Evolutionary conservation across 1,140 invertebrate species (phyloP).

Genomic region (Ptiloglossa arizonensis): DNA sequence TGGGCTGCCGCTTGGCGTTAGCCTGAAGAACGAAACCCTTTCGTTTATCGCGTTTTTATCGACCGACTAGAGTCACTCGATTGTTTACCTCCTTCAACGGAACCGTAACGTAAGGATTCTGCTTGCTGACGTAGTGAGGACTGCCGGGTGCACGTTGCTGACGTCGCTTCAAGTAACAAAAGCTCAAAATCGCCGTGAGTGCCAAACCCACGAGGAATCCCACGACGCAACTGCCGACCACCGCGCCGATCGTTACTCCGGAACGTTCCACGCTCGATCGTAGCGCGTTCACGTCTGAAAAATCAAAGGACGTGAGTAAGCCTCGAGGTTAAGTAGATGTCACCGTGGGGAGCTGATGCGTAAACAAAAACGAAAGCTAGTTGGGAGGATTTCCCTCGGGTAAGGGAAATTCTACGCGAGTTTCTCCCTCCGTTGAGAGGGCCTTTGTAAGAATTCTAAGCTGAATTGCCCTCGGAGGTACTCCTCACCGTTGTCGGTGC

Average conservation of each 20-base stretch:
- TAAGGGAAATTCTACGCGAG: too few relatives aligned
- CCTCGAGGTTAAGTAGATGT: too few relatives aligned
- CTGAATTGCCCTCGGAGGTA: too few relatives aligned
- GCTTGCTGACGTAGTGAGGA: conserved; percentile 91
- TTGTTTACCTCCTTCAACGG: conserved; percentile 87
- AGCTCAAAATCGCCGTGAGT: conserved; percentile 76
- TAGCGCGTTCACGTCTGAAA: conserved; percentile 73
- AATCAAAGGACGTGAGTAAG: not conserved
- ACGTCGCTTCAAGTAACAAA: conserved; percentile 78
- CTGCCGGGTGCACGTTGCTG: conserved; percentile 84
- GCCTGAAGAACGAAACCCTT: conserved; percentile 58
- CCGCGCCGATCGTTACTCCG: conserved; percentile 82
- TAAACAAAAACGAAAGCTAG: too few relatives aligned
- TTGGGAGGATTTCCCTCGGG: too few relatives aligned
- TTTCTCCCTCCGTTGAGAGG: too few relatives aligned
- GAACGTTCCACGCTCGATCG: conserved; percentile 78
- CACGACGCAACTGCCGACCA: conserved; percentile 82
- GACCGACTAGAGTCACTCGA: not conserved
- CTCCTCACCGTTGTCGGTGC: conserved; percentile 82
- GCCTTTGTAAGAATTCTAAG: too few relatives aligned
- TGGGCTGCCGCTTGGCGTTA: conserved; percentile 78
- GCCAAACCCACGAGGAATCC: conserved; percentile 80
- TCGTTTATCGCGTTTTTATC: not conserved
- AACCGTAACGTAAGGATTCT: conserved; percentile 92
- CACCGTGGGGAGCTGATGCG: too few relatives aligned